These are phyloP conservation scores for Radopholus similis DNA, from an alignment of 1,140 invertebrate species.

Conservation along the genomic window DNA sequence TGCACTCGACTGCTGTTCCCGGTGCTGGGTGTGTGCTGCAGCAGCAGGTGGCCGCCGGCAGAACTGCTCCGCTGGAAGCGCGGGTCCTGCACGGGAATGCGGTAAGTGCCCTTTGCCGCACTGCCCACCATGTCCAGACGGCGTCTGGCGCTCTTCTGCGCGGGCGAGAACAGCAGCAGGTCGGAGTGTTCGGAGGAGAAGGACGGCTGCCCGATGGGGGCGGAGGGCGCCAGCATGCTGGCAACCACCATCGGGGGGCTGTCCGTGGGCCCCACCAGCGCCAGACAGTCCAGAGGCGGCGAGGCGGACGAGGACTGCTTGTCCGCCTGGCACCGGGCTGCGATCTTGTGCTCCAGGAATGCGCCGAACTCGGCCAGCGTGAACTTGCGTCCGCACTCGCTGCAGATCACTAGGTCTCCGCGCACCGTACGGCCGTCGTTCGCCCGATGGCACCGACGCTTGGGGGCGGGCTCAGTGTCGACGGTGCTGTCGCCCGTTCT, in stretches of 20 bases:
- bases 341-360: slow-evolving; percentile 58
- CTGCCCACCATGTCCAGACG: not conserved
- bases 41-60: not conserved
- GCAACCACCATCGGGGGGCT: slow-evolving; percentile 3
- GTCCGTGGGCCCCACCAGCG: not conserved
- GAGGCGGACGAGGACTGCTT: not conserved
- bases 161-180: not conserved
- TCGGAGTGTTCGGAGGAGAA: not conserved
- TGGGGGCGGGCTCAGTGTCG: not conserved
- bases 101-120: not conserved
- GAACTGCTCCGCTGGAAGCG: slow-evolving; percentile 13
- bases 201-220: slow-evolving; percentile 2
- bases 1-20: not conserved
- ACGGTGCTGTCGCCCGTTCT: slow-evolving; percentile 5
- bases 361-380: slow-evolving; percentile 38
- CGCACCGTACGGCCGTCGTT: not conserved
- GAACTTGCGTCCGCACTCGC: slow-evolving; percentile 48
- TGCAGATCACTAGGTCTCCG: slow-evolving; percentile 50
- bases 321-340: slow-evolving; percentile 31
- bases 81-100: slow-evolving; percentile 1
- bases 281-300: not conserved
- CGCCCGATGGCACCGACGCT: not conserved
- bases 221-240: slow-evolving; percentile 17
- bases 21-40: not conserved
- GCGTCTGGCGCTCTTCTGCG: not conserved